Evolutionary conservation across 2,888 invertebrate species (phyloP), one percentile per base, ranked within the genome.

Genomic region (Graphium colonna): DNA sequence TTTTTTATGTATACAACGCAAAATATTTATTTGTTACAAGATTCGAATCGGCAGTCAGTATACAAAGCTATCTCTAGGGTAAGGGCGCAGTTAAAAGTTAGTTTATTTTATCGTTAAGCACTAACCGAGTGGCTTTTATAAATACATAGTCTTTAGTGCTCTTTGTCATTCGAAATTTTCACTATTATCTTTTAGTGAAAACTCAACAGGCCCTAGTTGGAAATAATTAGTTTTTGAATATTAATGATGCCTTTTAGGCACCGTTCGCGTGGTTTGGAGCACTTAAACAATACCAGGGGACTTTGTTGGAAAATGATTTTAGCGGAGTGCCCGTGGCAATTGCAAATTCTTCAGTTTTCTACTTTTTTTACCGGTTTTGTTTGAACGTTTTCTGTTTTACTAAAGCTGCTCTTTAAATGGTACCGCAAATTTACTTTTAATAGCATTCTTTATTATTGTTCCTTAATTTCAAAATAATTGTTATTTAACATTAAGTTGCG

Each of bases 241-340:
- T 48, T 53, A 53, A 53, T 48, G 53, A 53, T 46, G 43, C 53
- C 53, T 53, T 53, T 53, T 53, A 48, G 53, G 48, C 53, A 43
- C 7, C 53, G 53, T 43, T 48, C 53, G 53, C 53, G 53, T 53
- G 53, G 48, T 48, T 53, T 53, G 17, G 41, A 53, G 53, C 53
- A 53, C 53, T 53, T 48, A 43, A 48, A 53, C 53, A 48, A 48
- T 48, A 17, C 52, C 52, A 7, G 2, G 28, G 38, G 26, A 42
- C 47, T 53, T 18, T 15, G 43, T 10, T 48, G 15, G 38, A 33
- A 43, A 48, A 44, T 48, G 15, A 42, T 52, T 53, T 48, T 48
- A 48, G 17, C 16, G 12, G 39, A 51, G 53, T 43, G 47, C 47
- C 15, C 17, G 18, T 44, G 36, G 53, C 48, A 26, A 48, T 48